Conservation (phyloP, 2,113 vertebrate genomes). For the Anolis sagrei region DNA sequence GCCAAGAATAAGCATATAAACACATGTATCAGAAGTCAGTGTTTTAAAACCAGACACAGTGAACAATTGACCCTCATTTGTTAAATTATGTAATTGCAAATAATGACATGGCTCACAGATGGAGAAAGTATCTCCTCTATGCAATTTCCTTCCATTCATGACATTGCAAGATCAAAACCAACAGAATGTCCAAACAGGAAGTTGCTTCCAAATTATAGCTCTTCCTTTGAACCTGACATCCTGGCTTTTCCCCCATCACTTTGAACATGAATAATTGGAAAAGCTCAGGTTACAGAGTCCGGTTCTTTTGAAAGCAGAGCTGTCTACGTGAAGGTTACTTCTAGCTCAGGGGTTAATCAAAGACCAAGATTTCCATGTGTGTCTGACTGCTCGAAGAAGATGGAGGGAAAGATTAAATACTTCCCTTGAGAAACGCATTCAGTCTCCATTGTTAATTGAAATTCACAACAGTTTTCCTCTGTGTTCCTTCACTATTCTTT, state of each 20-base stretch:
- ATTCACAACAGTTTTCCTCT: constrained; percentile 65
- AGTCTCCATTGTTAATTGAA: constrained; percentile 78
- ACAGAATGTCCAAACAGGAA: constrained; percentile 73
- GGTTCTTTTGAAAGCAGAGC: constrained; percentile 82
- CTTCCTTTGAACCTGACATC: constrained; percentile 87
- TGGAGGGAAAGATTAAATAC: constrained; percentile 74
- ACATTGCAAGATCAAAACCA: constrained; percentile 40
- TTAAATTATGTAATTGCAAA: constrained; percentile 46
- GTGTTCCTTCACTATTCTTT: constrained; percentile 48
- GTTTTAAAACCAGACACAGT: constrained; percentile 38
- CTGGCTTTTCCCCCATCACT: constrained; percentile 80
- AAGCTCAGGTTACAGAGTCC: constrained; percentile 85
- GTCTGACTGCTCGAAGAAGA: constrained; percentile 65
- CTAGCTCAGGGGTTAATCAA: constrained; percentile 86
- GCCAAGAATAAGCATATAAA: constrained; percentile 31
- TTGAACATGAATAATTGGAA: constrained; percentile 85
- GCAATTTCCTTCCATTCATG: constrained; percentile 45
- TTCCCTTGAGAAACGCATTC: constrained; percentile 74
- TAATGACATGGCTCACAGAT: neutral
- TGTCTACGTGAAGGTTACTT: constrained; percentile 82
- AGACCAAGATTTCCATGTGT: constrained; percentile 84
- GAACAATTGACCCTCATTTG: constrained; percentile 42
- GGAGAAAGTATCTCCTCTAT: neutral
- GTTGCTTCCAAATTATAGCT: constrained; percentile 72
- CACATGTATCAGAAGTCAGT: neutral